Conservation (phyloP, 2,888 invertebrate species). For the Meiosimyza platycephala region DNA sequence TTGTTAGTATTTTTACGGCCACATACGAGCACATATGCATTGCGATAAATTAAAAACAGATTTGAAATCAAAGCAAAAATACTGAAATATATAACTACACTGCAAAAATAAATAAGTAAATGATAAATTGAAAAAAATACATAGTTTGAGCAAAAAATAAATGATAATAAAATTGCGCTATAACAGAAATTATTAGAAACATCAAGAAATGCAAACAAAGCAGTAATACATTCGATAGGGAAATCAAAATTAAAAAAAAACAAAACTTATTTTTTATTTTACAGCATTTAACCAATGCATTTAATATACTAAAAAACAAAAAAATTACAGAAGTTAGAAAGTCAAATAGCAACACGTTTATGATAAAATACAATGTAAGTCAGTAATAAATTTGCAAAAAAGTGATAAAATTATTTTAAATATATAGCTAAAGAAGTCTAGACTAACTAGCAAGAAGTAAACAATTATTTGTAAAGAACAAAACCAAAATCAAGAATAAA, state of each 20-base stretch:
- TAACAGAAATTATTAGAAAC: background rate
- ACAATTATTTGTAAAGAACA: constrained; percentile 2
- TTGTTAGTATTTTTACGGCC: too few relatives aligned
- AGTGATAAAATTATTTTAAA: constrained; percentile 34
- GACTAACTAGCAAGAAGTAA: constrained; percentile 10
- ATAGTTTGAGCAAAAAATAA: too few relatives aligned
- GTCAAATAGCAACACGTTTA: constrained; percentile 27
- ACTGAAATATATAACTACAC: too few relatives aligned
- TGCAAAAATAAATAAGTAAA: background rate
- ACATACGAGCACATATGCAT: too few relatives aligned
- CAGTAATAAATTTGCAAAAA: constrained; percentile 26
- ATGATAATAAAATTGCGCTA: too few relatives aligned
- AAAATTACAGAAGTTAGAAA: constrained; percentile 30
- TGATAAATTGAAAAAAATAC: too few relatives aligned
- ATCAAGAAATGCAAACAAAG: background rate
- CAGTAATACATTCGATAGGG: too few relatives aligned
- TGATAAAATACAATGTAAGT: constrained; percentile 16
- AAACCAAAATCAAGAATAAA: background rate
- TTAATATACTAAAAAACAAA: constrained; percentile 18
- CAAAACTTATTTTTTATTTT: constrained; percentile 27
- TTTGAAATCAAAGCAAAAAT: too few relatives aligned
- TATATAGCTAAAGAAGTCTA: constrained; percentile 36
- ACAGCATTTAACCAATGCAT: constrained; percentile 31
- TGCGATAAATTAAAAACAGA: too few relatives aligned
- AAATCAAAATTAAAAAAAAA: background rate